Base-by-base conservation (phyloP, 2,113 vertebrate species). In the Puntigrus tetrazona region DNA sequence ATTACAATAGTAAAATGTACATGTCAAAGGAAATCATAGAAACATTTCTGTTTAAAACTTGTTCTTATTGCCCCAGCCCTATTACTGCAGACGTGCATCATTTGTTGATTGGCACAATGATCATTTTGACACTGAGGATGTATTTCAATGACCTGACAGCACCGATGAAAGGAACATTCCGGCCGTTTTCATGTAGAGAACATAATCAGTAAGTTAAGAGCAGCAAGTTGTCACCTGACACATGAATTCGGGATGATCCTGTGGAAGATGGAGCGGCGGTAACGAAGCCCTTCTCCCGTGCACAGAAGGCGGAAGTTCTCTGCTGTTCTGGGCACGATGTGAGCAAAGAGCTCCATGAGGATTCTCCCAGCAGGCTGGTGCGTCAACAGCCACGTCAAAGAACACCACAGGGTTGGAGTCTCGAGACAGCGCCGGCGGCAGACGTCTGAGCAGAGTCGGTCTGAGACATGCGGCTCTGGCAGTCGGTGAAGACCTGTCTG, bases 291-390 rank as follows among this genome's bases (percentile, higher is more conserved):
- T 8, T 41, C 41, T 41, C 41, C 41, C 7, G 41, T 41, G 10
- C 41, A 41, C 41, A 10, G 41, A 41, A 9, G 11, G 0, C 41
- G 92, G 93, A 99, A 98, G 81, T 98, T 99, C 89, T 98, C 97
- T 10, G 97, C 96, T 1, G 97, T 99, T 78, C 91, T 96, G 86
- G 97, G 97, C 86, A 98, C 96, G 7, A 98, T 93, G 77, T 97
- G 93, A n/a, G 95, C 92, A 89, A 98, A 97, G 5, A 99, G 94
- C 89, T 98, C 97, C 83, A 98, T 94, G 9, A 93, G 96, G 92
- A 99, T 89, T 4, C 91, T 94, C 79, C 97, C 97, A 25, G 98
- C 86, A 4, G 88, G 89, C 85, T 97, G 88, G 6, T 82, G n/a
- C 90, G 8, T 96, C 94, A 13, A 91, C 95, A 43, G 93, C 89